Percentiles rank a stretch among this genome's conserved stretches.
phyloP scores from a whole-genome alignment of 1,140 invertebrate genomes.

The Globodera rostochiensis region DNA sequence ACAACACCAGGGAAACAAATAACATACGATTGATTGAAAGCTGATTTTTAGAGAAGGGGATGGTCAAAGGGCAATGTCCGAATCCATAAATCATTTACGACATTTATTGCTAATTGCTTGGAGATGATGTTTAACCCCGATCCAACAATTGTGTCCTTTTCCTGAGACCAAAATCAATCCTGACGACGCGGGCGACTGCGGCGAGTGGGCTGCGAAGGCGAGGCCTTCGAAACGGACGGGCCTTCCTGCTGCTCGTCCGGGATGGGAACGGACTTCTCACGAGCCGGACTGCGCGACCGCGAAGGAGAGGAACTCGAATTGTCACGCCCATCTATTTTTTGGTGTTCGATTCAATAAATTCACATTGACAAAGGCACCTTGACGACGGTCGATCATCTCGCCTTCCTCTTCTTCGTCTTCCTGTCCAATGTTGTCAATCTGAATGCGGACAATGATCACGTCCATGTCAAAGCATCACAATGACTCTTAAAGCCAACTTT shows the following conservation, averaged over 20 bases:
- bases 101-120: neutral
- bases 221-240: neutral
- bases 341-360: neutral
- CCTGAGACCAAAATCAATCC: neutral
- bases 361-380: neutral
- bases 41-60: too few species aligned
- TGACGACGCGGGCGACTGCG: slow-evolving; percentile 17
- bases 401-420: slow-evolving; percentile 12
- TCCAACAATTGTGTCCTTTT: neutral
- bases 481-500: neutral
- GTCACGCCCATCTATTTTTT: neutral
- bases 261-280: neutral
- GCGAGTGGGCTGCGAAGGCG: neutral
- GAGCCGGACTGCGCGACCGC: neutral
- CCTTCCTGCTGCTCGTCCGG: neutral
- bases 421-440: neutral
- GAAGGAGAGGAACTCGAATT: neutral
- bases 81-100: too few species aligned
- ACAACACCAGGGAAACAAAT: too few species aligned
- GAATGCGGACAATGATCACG: neutral
- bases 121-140: neutral
- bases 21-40: too few species aligned
- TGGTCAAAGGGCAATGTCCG: too few species aligned
- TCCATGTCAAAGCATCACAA: too few species aligned
- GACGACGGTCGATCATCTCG: slow-evolving; percentile 16